Base-by-base conservation (phyloP, 2,888 invertebrate species). In the Limnephilus rhombicus region DNA sequence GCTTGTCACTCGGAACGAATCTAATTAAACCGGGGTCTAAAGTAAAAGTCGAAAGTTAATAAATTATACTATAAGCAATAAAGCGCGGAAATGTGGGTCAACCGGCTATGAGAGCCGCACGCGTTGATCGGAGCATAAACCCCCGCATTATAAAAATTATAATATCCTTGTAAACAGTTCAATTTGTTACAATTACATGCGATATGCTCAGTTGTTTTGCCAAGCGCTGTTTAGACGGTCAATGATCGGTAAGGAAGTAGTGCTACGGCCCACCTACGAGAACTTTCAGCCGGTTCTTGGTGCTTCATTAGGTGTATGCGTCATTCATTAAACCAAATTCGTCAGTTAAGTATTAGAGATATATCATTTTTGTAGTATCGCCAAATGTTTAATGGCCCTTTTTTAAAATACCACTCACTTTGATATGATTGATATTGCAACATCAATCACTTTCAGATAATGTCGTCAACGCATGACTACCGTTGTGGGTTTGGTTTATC, bases 41-140 rank as follows among this genome's bases (percentile, higher is more conserved):
- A 45, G 49, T 86, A 86, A 86, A 86, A 86, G 86, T 49, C 45
- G 86, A 86, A 86, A 86, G 86, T 86, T 49, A 86, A 86, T 86
- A 37, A 49, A 86, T 31, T 37, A 85, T 45, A 41, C 45, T 45
- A 29, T 24, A 86, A 49, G 24, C 37, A 86, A 12, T 41, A 41
- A 45, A 86, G 37, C 7, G 37, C 45, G 41, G 24, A 45, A 86
- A n/a, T 86, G 41, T 86, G 29, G 86, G 49, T 86, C 86, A 86
- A 24, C 49, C 45, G 45, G 29, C 11, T 49, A 49, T 49, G 15
- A 49, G 49, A 49, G 49, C 49, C 15, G n/a, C 15, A n/a, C 9
- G 24, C 86, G 86, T 86, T 29, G 15, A 18, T 49, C 24, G 9
- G 29, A 45, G 45, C n/a, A 45, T 13, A 86, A 45, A n/a, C 86